Percentiles rank a stretch among this genome's conserved stretches.
phyloP scores from a whole-genome alignment of 2,113 vertebrate species.

The Columba livia region DNA sequence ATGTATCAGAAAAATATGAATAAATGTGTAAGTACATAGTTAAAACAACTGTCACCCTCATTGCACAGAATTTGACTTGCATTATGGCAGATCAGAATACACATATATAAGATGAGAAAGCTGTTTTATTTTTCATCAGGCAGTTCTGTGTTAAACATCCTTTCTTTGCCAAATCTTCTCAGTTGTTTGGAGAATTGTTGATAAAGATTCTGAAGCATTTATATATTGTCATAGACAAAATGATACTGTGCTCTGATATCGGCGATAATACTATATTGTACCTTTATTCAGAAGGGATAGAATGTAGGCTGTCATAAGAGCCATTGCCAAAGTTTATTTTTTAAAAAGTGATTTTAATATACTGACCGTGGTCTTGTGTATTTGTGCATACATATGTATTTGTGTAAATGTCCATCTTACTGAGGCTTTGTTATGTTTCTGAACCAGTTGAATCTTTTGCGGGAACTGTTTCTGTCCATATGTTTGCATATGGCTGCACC shows the following conservation, averaged over 20 bases:
- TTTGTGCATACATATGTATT: background rate
- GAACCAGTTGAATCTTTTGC: background rate
- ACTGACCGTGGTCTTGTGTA: background rate
- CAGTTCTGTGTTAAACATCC: background rate
- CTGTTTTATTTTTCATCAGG: background rate
- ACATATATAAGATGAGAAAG: background rate
- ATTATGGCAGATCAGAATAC: background rate
- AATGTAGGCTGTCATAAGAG: background rate
- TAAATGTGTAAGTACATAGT: background rate
- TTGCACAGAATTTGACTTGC: background rate
- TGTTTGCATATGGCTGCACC: constrained; percentile 33
- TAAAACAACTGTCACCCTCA: background rate
- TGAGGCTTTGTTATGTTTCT: background rate
- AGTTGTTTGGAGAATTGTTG: background rate
- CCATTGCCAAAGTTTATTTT: background rate
- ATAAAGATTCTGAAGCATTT: background rate
- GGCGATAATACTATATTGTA: accelerated
- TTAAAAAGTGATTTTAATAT: background rate
- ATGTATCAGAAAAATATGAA: background rate
- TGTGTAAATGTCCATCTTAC: background rate
- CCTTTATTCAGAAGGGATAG: background rate
- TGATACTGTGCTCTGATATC: background rate
- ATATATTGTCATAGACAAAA: background rate
- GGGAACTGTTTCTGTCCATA: background rate
- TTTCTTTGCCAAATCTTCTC: background rate